These are phyloP conservation scores for Semicossyphus pulcher DNA, from an alignment of 2,113 vertebrate genomes.

Conservation along the genomic window DNA sequence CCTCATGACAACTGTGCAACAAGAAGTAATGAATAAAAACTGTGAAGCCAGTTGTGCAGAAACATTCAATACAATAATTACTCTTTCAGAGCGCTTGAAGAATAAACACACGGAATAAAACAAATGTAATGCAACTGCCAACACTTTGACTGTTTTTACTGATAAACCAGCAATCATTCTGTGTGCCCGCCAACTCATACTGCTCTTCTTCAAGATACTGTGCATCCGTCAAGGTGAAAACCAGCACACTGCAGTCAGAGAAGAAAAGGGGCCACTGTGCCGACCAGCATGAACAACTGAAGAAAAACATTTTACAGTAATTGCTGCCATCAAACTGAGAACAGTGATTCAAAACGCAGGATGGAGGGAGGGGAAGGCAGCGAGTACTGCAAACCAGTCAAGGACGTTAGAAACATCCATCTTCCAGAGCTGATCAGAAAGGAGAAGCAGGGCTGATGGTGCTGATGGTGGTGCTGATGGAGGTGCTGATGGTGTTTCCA, in stretches of 20 bases:
- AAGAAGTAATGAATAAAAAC: no score
- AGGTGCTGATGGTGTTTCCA: no score
- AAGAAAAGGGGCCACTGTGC: constrained; percentile 42
- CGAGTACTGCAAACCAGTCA: constrained; percentile 58
- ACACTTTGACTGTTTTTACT: constrained; percentile 31
- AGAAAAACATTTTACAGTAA: constrained; percentile 69
- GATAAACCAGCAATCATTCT: constrained; percentile 53
- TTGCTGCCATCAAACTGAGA: constrained; percentile 66
- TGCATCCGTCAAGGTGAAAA: constrained; percentile 50
- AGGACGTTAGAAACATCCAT: constrained; percentile 68
- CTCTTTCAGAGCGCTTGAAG: constrained; percentile 36
- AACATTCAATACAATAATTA: constrained; percentile 58
- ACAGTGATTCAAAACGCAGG: no score
- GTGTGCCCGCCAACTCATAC: neutral
- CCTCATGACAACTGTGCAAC: no score
- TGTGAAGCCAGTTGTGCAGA: no score
- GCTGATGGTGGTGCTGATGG: neutral
- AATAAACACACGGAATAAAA: constrained; percentile 30
- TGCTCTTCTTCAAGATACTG: constrained; percentile 45
- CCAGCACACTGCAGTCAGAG: constrained; percentile 49
- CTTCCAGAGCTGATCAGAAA: constrained; percentile 65
- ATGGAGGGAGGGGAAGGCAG: constrained; percentile 36
- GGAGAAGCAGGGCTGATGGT: constrained; percentile 6
- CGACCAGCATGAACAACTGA: constrained; percentile 57
- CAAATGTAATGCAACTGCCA: constrained; percentile 26